Evolutionary conservation across 53 echinoderm and acorn worm genomes (phyloP).

Genomic region (Astropecten irregularis): DNA sequence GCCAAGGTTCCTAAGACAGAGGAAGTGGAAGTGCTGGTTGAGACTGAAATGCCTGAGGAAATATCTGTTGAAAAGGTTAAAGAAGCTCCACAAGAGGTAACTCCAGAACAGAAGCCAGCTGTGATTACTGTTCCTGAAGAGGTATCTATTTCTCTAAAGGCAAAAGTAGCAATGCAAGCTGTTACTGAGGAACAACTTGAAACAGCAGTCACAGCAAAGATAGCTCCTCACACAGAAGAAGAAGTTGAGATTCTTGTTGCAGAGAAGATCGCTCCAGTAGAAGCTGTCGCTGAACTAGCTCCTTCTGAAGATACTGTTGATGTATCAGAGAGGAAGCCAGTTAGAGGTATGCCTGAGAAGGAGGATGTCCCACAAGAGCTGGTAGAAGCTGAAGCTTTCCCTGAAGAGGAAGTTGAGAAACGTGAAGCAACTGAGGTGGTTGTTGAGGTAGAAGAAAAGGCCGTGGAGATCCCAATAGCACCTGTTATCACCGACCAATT

Average conservation of each 20-base stretch:
- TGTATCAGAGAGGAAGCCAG: slow-evolving; percentile 10
- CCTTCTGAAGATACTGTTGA: slow-evolving; percentile 47
- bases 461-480: slow-evolving; percentile 59
- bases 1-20: slow-evolving; percentile 35
- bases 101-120: slow-evolving; percentile 3
- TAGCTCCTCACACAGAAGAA: slow-evolving; percentile 39
- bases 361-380: slow-evolving; percentile 38
- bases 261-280: slow-evolving; percentile 41
- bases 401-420: slow-evolving; percentile 57
- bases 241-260: slow-evolving; percentile 45
- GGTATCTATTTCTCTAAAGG: neutral
- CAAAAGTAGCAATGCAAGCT: slow-evolving; percentile 33
- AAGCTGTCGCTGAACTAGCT: slow-evolving; percentile 26
- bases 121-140: slow-evolving; percentile 11
- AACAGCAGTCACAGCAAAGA: neutral
- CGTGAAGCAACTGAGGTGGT: slow-evolving; percentile 61
- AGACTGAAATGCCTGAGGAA: slow-evolving; percentile 26
- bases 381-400: slow-evolving; percentile 30
- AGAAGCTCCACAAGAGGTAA: slow-evolving; percentile 53
- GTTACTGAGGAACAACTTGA: slow-evolving; percentile 41
- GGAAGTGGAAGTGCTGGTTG: slow-evolving; percentile 20
- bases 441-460: slow-evolving; percentile 65
- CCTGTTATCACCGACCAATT: slow-evolving; percentile 78
- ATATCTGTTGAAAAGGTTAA: slow-evolving; percentile 11
- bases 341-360: slow-evolving; percentile 47